A percentile compares a stretch with the other conserved stretches of the same genome.
Evolutionary conservation across 2,888 invertebrate species (phyloP).

Genomic region (Orthosia gothica): DNA sequence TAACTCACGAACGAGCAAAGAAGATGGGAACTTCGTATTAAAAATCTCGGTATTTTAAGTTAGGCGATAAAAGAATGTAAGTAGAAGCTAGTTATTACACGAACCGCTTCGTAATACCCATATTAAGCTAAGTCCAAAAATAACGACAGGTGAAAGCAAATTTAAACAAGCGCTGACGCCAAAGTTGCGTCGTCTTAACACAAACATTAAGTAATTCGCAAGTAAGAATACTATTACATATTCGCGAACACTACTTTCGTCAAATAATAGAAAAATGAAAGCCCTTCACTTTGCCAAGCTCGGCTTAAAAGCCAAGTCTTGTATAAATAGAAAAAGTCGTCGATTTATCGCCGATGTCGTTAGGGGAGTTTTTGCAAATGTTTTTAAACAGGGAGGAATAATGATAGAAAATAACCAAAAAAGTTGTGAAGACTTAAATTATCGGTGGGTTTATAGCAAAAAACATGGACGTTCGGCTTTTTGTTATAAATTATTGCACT

Average conservation of each 20-base stretch:
- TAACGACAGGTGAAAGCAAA: conserved; percentile 84
- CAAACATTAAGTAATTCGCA: conserved; percentile 87
- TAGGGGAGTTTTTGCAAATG: conserved; percentile 65
- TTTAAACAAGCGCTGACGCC: conserved; percentile 80
- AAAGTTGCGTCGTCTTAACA: conserved; percentile 81
- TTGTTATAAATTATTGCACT: conserved; percentile 39
- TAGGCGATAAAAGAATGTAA: background rate
- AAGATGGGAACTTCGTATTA: background rate
- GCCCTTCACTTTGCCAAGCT: conserved; percentile 62
- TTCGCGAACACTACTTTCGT: conserved; percentile 83
- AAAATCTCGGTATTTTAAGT: background rate
- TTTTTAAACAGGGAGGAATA: conserved; percentile 64
- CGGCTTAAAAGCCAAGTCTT: conserved; percentile 78
- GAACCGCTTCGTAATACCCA: conserved; percentile 43
- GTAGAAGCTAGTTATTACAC: conserved; percentile 3
- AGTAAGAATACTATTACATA: conserved; percentile 80
- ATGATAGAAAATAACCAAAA: conserved; percentile 62
- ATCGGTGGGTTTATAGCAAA: conserved; percentile 42
- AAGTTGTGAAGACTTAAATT: conserved; percentile 54
- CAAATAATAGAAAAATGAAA: conserved; percentile 70
- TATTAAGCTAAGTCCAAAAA: conserved; percentile 73
- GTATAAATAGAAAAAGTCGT: conserved; percentile 72
- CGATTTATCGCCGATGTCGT: conserved; percentile 75
- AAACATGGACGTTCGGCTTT: conserved; percentile 30
- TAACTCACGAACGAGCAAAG: background rate